Percentiles rank a stretch among this genome's conserved stretches.
Conservation (phyloP, 2,888 invertebrate species). For the Sinohyriopsis cumingii region DNA sequence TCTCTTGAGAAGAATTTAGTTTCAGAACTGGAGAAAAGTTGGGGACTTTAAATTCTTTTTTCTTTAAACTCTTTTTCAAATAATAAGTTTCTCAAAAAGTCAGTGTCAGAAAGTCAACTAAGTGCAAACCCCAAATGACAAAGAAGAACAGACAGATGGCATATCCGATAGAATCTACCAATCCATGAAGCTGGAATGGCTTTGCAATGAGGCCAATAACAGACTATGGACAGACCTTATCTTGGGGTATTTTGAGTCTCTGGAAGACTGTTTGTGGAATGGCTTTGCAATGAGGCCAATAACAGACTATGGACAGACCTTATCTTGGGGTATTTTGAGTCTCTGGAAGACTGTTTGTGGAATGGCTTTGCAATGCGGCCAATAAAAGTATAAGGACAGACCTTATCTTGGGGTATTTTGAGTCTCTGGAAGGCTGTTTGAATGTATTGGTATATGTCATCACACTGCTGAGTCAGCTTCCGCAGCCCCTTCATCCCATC, state of each 20-base stretch:
- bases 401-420: constrained; percentile 74
- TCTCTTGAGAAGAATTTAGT: too few species aligned
- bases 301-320: constrained; percentile 64
- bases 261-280: constrained; percentile 76
- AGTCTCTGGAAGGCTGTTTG: constrained; percentile 79
- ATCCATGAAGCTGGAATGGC: background rate
- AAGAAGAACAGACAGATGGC: background rate
- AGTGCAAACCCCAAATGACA: background rate
- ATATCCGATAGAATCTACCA: background rate
- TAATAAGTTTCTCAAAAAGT: too few species aligned
- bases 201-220: background rate
- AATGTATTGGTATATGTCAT: constrained; percentile 81
- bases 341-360: constrained; percentile 78
- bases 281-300: background rate
- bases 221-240: constrained; percentile 67
- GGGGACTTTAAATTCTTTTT: too few species aligned
- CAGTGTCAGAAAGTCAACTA: too few species aligned
- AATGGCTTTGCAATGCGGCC: too few species aligned
- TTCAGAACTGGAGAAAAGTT: too few species aligned
- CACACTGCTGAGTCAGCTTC: constrained; percentile 77
- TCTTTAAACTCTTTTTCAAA: too few species aligned
- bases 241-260: constrained; percentile 77
- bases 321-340: constrained; percentile 75
- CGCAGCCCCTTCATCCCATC: constrained; percentile 59
- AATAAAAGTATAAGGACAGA: constrained; percentile 55